Conservation (phyloP, 2,113 vertebrate species). For the Nothoprocta pentlandii region DNA sequence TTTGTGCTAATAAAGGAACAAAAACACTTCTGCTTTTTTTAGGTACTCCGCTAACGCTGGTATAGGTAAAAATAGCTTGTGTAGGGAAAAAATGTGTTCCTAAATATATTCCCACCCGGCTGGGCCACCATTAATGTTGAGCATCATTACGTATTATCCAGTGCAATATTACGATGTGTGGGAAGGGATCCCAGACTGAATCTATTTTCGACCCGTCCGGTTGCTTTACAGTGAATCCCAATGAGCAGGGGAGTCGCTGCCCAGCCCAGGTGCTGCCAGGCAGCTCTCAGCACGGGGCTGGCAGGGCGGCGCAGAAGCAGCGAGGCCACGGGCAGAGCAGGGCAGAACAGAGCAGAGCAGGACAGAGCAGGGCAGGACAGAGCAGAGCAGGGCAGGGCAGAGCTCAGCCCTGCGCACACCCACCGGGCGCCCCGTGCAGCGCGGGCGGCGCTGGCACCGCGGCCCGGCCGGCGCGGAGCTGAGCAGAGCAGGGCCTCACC, state of each 20-base stretch:
- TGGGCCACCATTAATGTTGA: not conserved
- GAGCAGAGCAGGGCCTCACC: too few relatives aligned
- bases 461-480: too few relatives aligned
- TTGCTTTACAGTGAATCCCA: not conserved
- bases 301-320: too few relatives aligned
- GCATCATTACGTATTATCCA: not conserved
- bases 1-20: not conserved
- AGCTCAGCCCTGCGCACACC: too few relatives aligned
- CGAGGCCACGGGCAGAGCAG: not conserved
- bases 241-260: not conserved
- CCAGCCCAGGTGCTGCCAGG: not conserved
- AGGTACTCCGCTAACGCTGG: not conserved
- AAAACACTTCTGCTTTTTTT: not conserved
- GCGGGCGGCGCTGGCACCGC: too few relatives aligned
- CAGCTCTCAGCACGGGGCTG: conserved; percentile 20
- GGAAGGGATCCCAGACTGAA: not conserved
- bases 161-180: not conserved
- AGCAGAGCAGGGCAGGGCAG: too few relatives aligned
- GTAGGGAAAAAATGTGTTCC: not conserved
- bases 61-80: not conserved
- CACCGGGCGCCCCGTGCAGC: too few relatives aligned
- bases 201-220: conserved; percentile 25
- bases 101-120: not conserved
- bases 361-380: not conserved
- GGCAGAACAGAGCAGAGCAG: not conserved